These are phyloP conservation scores for Nipponia nippon DNA, from an alignment of 2,113 vertebrate genomes.

Conservation along the genomic window DNA sequence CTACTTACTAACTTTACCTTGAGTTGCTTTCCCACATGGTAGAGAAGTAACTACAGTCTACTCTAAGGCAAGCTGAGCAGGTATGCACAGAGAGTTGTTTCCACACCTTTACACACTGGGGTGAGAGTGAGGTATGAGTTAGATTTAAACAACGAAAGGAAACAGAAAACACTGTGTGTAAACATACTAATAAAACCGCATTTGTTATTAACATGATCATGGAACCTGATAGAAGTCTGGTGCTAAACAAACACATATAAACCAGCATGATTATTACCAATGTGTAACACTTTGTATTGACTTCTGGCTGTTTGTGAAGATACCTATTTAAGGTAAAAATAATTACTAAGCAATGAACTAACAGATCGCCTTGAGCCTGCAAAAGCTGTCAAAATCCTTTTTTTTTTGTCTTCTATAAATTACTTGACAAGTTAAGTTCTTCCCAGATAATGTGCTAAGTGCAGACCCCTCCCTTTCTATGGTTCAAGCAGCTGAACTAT, in stretches of 20 bases:
- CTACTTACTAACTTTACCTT: not conserved
- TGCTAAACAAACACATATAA: not conserved
- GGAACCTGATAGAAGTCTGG: not conserved
- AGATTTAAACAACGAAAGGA: not conserved
- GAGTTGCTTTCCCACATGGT: not conserved
- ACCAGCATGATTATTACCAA: not conserved
- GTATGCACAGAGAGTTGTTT: not conserved
- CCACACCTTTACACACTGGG: not conserved
- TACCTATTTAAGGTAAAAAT: not conserved
- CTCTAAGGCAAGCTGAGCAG: not conserved
- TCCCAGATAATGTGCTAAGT: not conserved
- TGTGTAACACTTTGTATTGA: not conserved
- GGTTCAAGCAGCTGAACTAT: not conserved
- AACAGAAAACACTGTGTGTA: fast-evolving
- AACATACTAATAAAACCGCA: not conserved
- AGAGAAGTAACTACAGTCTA: not conserved
- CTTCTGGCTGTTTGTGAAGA: not conserved
- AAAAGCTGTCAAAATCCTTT: not conserved
- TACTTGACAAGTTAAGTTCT: not conserved
- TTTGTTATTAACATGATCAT: not conserved
- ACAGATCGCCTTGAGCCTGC: not conserved
- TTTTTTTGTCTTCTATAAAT: not conserved
- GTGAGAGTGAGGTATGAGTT: not conserved
- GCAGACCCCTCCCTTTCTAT: not conserved
- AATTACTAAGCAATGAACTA: not conserved